phyloP scores from a whole-genome alignment of 2,113 vertebrate species.

The Lanius collurio region DNA sequence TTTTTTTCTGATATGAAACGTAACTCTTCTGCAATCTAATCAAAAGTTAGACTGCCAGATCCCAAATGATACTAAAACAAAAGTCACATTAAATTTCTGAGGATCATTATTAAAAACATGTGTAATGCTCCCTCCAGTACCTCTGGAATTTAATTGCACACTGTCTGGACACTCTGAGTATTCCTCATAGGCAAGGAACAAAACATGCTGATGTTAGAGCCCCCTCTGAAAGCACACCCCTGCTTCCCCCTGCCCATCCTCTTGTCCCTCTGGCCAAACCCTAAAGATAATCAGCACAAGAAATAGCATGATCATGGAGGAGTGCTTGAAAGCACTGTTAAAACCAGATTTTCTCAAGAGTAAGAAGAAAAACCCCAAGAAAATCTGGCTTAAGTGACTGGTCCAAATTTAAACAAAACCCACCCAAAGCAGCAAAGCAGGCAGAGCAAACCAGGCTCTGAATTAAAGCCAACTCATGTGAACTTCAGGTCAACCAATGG shows the following conservation, averaged over 20 bases:
- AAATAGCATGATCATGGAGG: not conserved
- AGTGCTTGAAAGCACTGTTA: not conserved
- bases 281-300: not conserved
- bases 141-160: not conserved
- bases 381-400: not conserved
- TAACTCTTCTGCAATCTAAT: not conserved
- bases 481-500: conserved; percentile 69
- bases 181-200: not conserved
- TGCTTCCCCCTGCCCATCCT: not conserved
- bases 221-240: not conserved
- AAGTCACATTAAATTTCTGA: not conserved
- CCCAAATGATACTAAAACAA: not conserved
- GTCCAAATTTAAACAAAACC: not conserved
- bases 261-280: not conserved
- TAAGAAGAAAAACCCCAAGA: not conserved
- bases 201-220: not conserved
- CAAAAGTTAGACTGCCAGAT: not conserved
- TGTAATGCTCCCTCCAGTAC: not conserved
- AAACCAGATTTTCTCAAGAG: not conserved
- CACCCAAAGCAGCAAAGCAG: not conserved
- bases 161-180: not conserved
- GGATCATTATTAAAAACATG: not conserved
- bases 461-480: conserved; percentile 61
- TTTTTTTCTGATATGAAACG: not conserved
- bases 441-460: conserved; percentile 22